Percentiles rank a stretch among this genome's conserved stretches.
phyloP scores from a whole-genome alignment of 2,113 vertebrate genomes.

The Stercorarius parasiticus region DNA sequence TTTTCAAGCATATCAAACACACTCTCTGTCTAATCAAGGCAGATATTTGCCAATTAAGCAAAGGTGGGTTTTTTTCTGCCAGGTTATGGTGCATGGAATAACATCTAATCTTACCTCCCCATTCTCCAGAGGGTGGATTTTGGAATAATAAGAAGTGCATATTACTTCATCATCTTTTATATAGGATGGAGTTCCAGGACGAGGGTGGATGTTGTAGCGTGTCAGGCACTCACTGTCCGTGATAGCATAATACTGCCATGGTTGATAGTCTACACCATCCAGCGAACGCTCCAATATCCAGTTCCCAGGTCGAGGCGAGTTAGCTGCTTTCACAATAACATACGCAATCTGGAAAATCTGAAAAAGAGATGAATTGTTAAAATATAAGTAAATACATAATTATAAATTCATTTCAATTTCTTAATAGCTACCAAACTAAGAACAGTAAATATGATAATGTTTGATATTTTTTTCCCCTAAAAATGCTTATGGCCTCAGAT shows the following conservation, averaged over 20 bases:
- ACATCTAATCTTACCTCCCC: constrained; percentile 88
- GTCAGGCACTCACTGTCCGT: constrained; percentile 92
- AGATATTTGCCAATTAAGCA: background rate
- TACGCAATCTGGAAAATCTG: constrained; percentile 97
- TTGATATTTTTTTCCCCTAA: background rate
- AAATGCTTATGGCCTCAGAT: background rate
- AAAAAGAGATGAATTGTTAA: background rate
- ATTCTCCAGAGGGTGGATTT: constrained; percentile 95
- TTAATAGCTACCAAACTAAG: background rate
- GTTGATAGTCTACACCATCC: constrained; percentile 83
- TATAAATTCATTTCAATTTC: background rate
- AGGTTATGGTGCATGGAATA: background rate
- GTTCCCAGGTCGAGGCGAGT: constrained; percentile 94
- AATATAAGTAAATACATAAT: background rate
- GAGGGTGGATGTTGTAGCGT: constrained; percentile 87
- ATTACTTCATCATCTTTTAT: constrained; percentile 92
- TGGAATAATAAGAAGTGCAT: constrained; percentile 97
- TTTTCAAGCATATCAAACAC: background rate
- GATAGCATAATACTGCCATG: constrained; percentile 96
- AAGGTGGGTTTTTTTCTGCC: rapidly evolving
- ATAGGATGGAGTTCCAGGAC: constrained; percentile 88
- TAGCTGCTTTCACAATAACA: constrained; percentile 94
- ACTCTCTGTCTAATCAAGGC: background rate
- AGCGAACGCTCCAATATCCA: constrained; percentile 94
- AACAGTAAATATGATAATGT: background rate